Conservation (phyloP, 2,888 invertebrate species). For the Gymnoscelis rufifasciata region DNA sequence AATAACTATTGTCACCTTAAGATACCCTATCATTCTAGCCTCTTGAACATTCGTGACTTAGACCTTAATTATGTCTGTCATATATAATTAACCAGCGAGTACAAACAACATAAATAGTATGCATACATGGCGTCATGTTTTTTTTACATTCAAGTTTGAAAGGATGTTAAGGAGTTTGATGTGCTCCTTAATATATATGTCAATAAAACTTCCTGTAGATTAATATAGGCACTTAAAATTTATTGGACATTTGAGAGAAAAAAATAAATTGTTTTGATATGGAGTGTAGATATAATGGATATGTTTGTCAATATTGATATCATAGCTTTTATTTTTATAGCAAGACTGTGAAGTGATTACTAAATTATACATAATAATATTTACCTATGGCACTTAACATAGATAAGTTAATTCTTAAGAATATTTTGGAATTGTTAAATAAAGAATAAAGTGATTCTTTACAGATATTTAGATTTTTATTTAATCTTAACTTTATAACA, state of each 20-base stretch:
- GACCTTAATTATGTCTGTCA: too few relatives aligned
- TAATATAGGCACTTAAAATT: not conserved
- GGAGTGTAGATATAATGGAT: slow-evolving; percentile 10
- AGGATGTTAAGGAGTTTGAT: not conserved
- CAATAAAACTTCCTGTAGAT: not conserved
- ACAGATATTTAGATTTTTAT: slow-evolving; percentile 18
- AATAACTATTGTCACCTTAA: too few relatives aligned
- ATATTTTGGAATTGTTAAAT: slow-evolving; percentile 36
- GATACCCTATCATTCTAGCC: too few relatives aligned
- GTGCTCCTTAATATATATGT: not conserved
- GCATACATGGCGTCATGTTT: not conserved
- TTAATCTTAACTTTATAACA: not conserved
- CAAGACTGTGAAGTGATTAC: slow-evolving; percentile 55
- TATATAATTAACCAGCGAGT: too few relatives aligned
- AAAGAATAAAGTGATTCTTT: slow-evolving; percentile 33
- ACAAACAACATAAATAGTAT: too few relatives aligned
- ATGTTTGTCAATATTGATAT: slow-evolving; percentile 20
- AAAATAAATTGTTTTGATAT: slow-evolving; percentile 7
- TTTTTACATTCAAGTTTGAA: not conserved
- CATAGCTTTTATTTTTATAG: slow-evolving; percentile 47
- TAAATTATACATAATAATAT: slow-evolving; percentile 33
- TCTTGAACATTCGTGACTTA: too few relatives aligned
- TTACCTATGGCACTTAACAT: slow-evolving; percentile 41
- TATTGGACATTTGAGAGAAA: not conserved
- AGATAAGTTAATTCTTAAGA: slow-evolving; percentile 26